Base-by-base conservation (phyloP, 92 coral and sea anemone species). In the Palythoa grandis region DNA sequence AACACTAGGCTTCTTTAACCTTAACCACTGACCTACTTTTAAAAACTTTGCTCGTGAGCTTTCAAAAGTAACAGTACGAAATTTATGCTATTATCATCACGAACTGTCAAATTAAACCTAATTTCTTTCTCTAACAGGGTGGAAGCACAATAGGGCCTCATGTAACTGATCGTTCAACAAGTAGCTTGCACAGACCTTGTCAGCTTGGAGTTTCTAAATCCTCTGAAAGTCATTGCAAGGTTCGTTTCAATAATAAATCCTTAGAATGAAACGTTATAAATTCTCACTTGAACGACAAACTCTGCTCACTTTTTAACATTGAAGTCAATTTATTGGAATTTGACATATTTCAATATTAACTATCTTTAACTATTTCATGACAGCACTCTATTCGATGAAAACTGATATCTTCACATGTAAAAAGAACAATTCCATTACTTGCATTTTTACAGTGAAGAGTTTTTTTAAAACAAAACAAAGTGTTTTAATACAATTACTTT, bases 181-280 rank as follows among this genome's bases (percentile, higher is more conserved):
- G 74, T 47, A 22, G 75, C 14, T 40, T 80, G 61, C 43, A 88
- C 65, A 87, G 98, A 65, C 60, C 91, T 2, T 95, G 98, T 79
- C 98, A 95, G 90, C 85, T 95, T 22, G 95, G 98, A 77, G 72
- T 35, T 43, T 39, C 61, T 20, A n/a, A 69, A 38, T 37, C 50
- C 47, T 11, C 17, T 7, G 43, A n/a, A 19, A 78, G 70, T 68
- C 22, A 85, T 66, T 74, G 89, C 83, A 85, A 68, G 77, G 84
- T 60, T 70, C 25, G 52, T 88, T 23, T 56, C 3, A 5, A 43
- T 43, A 43, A 43, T 43, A 43, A 43, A 43, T 8, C 6, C 50
- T 5, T 8, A 43, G 9, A 43, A 43, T 43, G 50, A 56, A 56
- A 12, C 61, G 13, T 16, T 16, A 12, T 56, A 1, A 29, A 56